phyloP scores from a whole-genome alignment of 2,888 invertebrate species.

The Ferrisia virgata region DNA sequence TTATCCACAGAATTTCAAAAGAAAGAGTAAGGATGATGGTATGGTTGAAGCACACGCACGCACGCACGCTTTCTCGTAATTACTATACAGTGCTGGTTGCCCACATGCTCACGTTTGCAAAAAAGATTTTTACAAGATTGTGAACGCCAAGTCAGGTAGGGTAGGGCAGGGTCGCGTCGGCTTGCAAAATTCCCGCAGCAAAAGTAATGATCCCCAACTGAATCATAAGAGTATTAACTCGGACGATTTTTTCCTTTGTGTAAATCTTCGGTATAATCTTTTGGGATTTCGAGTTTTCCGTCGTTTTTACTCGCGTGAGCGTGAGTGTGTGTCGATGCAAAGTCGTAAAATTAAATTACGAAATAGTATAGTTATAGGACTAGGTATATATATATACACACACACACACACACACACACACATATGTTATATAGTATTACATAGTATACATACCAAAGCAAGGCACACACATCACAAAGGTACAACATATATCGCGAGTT shows the following conservation, averaged over 20 bases:
- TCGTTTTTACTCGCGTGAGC: background rate
- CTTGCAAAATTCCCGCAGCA: background rate
- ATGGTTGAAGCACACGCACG: background rate
- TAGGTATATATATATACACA: background rate
- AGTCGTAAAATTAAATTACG: slow-evolving; percentile 32
- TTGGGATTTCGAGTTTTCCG: background rate
- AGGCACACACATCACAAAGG: no score
- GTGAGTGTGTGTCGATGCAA: slow-evolving; percentile 10
- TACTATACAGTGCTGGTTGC: background rate
- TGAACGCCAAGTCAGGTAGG: background rate
- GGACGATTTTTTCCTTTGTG: slow-evolving; percentile 27
- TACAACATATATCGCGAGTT: background rate
- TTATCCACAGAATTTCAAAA: no score
- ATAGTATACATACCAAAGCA: no score
- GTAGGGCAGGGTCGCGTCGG: background rate
- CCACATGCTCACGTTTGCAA: background rate
- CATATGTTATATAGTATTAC: no score
- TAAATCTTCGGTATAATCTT: slow-evolving; percentile 28
- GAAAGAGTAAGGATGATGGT: no score
- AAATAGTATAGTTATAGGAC: background rate
- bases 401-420: no score
- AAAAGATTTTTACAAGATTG: slow-evolving; percentile 16
- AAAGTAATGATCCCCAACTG: slow-evolving; percentile 15
- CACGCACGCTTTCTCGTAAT: background rate
- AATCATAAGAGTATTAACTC: slow-evolving; percentile 27